Percentiles rank a stretch among this genome's conserved stretches.
Conservation (phyloP, 2,888 invertebrate genomes). For the Macrosiphum euphorbiae region DNA sequence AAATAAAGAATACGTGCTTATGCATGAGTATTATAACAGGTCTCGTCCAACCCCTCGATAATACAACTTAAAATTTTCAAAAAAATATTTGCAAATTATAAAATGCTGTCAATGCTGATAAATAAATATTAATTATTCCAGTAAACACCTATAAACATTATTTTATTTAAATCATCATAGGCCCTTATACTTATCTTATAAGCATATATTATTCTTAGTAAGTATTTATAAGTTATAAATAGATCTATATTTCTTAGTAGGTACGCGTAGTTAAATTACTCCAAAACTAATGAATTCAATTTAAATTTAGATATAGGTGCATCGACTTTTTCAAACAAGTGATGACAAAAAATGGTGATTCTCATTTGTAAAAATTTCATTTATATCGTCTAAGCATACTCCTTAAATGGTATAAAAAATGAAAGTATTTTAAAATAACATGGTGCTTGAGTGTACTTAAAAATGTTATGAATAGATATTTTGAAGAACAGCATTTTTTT, state of each 20-base stretch:
- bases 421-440: not conserved
- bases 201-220: too few relatives aligned
- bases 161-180: too few relatives aligned
- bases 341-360: not conserved
- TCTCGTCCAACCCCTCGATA: not conserved
- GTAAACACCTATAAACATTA: too few relatives aligned
- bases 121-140: too few relatives aligned
- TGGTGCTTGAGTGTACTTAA: not conserved
- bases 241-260: too few relatives aligned
- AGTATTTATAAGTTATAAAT: too few relatives aligned
- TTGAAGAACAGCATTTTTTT: not conserved
- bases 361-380: not conserved
- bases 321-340: not conserved
- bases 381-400: not conserved
- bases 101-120: too few relatives aligned
- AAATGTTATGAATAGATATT: not conserved
- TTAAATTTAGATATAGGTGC: not conserved
- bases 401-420: not conserved
- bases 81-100: too few relatives aligned
- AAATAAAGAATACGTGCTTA: not conserved
- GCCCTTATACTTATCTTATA: too few relatives aligned
- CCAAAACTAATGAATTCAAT: not conserved
- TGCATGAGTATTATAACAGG: not conserved
- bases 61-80: not conserved
- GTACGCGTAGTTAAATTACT: too few relatives aligned